Evolutionary conservation across 2,797 vertebrate genomes (phyloP), one percentile per base, ranked within the genome.

Genomic region (Xyrichtys novacula): DNA sequence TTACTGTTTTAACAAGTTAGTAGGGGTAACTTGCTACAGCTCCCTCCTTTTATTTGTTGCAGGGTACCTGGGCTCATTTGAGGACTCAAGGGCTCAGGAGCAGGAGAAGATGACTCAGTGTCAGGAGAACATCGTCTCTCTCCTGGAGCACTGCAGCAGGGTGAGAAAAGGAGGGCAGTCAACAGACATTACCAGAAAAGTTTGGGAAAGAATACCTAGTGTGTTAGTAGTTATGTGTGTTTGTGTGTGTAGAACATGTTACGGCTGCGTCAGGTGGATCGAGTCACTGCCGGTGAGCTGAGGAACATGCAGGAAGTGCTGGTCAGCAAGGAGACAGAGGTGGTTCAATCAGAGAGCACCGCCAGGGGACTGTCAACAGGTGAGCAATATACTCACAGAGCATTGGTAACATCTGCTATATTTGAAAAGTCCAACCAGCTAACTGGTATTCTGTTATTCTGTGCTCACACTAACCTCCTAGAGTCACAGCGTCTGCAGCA

Each of bases 281-380:
- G 94, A 6, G 92, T 99, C 69, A 97, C 96, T 1, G 95, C 94
- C 80, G 95, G 94, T 71, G 97, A 98, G 70, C 92, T 99, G 65
- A 97, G 91, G 86, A 95, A 95, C 78, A 97, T 99, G 95, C 97
- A 99, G 84, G 96, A 98, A 76, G 96, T 98, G 77, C 95, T 99
- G 75, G 94, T 92, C 80, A 97, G 96, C 88, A 99, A 99, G 85
- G 98, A 98, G 88, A 96, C 92, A 0, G 98, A 98, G 92, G 96
- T 99, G 94, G 95, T 97, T 78, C 97, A 97, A 79, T 99, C 97
- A 64, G 95, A 98, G 84, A 97, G 89, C 86, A 99, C 98, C 4
- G 94, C 96, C 73, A 95, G 89, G 67, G 96, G 96, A 72, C 91
- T 99, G 77, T 90, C 94, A 29, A 81, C 93, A 78, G 78, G 94